These are phyloP conservation scores for Sphaeramia orbicularis DNA, from an alignment of 2,797 vertebrate genomes.

Conservation along the genomic window DNA sequence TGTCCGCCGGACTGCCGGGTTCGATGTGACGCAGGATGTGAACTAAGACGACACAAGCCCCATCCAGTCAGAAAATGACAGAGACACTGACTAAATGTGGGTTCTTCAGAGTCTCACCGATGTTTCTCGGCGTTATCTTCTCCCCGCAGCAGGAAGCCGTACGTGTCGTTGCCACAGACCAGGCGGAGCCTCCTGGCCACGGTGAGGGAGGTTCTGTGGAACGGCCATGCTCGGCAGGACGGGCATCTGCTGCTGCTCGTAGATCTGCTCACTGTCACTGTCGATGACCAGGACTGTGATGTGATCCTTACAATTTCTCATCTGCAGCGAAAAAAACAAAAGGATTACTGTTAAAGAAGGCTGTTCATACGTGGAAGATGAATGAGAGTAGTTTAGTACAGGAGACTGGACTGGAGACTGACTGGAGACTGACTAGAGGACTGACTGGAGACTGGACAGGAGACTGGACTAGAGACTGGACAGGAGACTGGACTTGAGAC, in stretches of 20 bases:
- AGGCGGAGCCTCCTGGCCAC: slow-evolving; percentile 85
- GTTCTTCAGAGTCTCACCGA: slow-evolving; percentile 78
- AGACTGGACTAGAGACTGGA: no score
- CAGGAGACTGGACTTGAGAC: no score
- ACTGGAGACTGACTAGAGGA: no score
- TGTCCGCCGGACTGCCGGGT: slow-evolving; percentile 86
- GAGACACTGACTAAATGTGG: neutral
- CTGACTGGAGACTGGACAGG: no score
- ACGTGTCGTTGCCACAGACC: slow-evolving; percentile 83
- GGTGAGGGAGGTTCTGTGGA: slow-evolving; percentile 87
- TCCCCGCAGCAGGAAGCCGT: slow-evolving; percentile 92
- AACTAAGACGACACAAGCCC: slow-evolving; percentile 68
- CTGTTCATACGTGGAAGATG: no score
- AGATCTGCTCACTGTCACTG: slow-evolving; percentile 87
- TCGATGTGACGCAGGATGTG: slow-evolving; percentile 91
- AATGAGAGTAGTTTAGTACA: no score
- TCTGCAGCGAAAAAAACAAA: slow-evolving; percentile 72
- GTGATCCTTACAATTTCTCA: slow-evolving; percentile 86
- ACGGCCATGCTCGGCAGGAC: slow-evolving; percentile 88
- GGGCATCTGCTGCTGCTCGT: slow-evolving; percentile 80
- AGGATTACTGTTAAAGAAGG: no score
- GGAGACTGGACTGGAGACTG: no score
- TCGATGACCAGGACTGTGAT: slow-evolving; percentile 92
- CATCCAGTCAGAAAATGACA: neutral
- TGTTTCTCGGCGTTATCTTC: slow-evolving; percentile 74